Evolutionary conservation across 2,113 vertebrate genomes (phyloP).

Genomic region (Chroicocephalus ridibundus): DNA sequence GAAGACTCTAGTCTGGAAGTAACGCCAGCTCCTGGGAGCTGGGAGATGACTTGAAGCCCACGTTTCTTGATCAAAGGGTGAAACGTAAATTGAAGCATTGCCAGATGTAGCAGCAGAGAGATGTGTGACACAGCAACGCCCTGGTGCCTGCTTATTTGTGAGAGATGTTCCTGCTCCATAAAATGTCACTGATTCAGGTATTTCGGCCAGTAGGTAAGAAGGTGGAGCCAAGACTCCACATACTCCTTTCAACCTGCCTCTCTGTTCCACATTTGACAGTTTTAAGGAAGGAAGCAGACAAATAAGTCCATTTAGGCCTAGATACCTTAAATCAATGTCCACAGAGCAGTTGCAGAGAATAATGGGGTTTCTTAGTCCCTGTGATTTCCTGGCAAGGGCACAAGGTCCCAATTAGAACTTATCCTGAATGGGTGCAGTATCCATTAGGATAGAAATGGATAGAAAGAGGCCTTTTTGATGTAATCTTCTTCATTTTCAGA

Average conservation of each 20-base stretch:
- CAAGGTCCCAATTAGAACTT: slow-evolving; percentile 40
- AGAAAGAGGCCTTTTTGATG: background rate
- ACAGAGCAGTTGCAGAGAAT: background rate
- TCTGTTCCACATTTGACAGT: background rate
- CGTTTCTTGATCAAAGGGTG: background rate
- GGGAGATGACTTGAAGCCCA: background rate
- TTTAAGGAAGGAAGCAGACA: background rate
- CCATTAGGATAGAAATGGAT: background rate
- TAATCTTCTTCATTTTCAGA: background rate
- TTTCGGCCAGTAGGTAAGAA: background rate
- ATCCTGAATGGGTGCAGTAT: background rate
- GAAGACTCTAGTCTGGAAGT: background rate
- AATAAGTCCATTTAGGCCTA: background rate
- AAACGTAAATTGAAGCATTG: background rate
- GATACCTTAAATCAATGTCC: slow-evolving; percentile 9
- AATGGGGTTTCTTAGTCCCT: background rate
- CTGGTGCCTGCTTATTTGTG: background rate
- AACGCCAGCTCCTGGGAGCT: background rate
- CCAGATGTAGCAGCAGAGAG: background rate
- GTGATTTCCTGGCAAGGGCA: background rate
- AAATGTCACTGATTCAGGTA: background rate
- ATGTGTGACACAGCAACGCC: background rate
- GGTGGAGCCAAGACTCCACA: background rate
- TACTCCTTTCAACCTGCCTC: background rate
- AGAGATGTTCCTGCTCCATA: background rate